Base-by-base conservation (phyloP, 2,113 vertebrate species). In the Pimephales promelas region DNA sequence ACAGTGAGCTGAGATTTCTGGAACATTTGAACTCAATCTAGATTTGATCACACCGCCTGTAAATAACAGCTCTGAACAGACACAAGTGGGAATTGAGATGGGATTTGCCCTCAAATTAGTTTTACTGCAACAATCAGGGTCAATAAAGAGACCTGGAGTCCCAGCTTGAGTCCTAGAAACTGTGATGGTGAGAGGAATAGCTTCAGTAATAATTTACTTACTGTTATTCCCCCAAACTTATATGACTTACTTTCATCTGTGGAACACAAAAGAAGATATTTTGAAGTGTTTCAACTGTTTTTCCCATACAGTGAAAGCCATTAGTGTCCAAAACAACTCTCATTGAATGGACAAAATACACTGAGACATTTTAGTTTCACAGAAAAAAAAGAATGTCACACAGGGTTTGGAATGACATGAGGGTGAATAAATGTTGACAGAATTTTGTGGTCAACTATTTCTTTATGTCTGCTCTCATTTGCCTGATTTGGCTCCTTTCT, bases 81-180 rank as follows among this genome's bases (percentile, higher is more conserved):
- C 43, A 34, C 43, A 66, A 22, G 78, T 18, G 77, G 61, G 26
- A 79, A 66, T 64, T 49, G 78, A 64, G 77, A 5, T 2, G 10
- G 77, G 59, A 66, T 79, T 79, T 79, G 43, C 59, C 43, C 78
- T 79, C 78, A 79, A 79, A 79, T 79, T 61, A 79, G 59, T 79
- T 79, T 79, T 52, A 49, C 26, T 28, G 78, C 43, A 79, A 66
- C 59, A 66, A 64, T 34, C 59, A 7, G 18, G 59, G 78, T 49
- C 61, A 79, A 49, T 79, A 79, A 64, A 79, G 77, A 79, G 43
- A 79, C 57, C 43, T 6, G 57, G 43, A 66, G 77, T 66, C 77
- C 59, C 59, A 62, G 59, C 26, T 49, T 20, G 20, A 79, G 26
- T 28, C 59, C n/a, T 49, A 13, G 34, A 45, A 26, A 11, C 14